A percentile compares a stretch with the other conserved stretches of the same genome.
phyloP scores from a whole-genome alignment of 2,797 vertebrate genomes.

The Alca torda region DNA sequence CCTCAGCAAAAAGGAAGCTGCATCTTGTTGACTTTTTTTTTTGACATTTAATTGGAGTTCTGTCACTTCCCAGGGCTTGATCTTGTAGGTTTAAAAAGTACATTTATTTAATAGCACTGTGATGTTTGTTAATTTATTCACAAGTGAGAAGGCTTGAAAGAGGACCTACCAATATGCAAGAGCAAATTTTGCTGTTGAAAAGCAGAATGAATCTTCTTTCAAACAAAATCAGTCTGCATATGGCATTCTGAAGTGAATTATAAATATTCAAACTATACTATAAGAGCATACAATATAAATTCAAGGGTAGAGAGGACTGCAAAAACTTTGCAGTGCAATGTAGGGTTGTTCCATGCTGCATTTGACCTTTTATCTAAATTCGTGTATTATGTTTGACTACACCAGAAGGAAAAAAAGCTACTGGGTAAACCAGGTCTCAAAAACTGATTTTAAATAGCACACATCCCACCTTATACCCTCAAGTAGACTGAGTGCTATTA shows the following conservation, averaged over 20 bases:
- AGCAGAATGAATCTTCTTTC: neutral
- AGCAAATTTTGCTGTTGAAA: neutral
- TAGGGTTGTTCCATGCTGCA: neutral
- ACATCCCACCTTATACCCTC: neutral
- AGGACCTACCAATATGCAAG: neutral
- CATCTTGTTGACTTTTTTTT: neutral
- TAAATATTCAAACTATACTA: neutral
- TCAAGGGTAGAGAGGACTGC: neutral
- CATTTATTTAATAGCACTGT: conserved; percentile 12
- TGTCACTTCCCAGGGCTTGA: neutral
- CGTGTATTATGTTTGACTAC: neutral
- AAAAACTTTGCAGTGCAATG: neutral
- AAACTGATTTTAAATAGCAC: neutral
- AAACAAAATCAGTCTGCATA: neutral
- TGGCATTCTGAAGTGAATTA: neutral
- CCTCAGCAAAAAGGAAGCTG: neutral
- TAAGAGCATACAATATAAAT: neutral
- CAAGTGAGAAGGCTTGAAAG: neutral
- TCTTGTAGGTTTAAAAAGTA: neutral
- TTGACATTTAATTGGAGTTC: neutral
- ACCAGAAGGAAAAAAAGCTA: neutral
- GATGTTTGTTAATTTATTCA: conserved; percentile 8
- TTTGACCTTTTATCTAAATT: neutral
- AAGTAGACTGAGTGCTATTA: neutral
- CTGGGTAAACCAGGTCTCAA: neutral